These are phyloP conservation scores for Crematogaster levior DNA, from an alignment of 2,888 invertebrate species.

Conservation along the genomic window DNA sequence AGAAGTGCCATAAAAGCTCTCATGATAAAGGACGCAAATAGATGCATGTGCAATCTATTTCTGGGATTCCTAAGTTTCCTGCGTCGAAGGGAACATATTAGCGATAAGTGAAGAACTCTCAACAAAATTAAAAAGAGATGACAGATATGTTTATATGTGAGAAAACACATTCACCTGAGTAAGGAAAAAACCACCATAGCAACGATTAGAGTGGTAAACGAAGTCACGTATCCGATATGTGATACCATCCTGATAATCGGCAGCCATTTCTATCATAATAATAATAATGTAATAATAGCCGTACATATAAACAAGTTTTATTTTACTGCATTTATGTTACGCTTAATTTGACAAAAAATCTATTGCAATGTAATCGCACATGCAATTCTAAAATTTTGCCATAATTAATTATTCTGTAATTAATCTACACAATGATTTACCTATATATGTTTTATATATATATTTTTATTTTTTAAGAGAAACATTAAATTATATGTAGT, in stretches of 20 bases:
- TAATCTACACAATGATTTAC: background rate
- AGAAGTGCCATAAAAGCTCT: constrained; percentile 88
- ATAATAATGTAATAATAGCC: background rate
- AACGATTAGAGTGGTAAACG: constrained; percentile 86
- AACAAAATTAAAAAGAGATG: background rate
- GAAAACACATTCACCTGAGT: constrained; percentile 85
- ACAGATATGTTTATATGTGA: background rate
- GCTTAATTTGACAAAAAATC: background rate
- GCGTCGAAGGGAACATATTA: constrained; percentile 63
- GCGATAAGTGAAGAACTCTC: background rate
- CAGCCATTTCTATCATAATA: constrained; percentile 84
- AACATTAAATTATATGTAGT: background rate
- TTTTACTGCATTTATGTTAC: background rate
- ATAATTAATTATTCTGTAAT: background rate
- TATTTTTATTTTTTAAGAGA: too few species aligned
- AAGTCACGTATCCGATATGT: constrained; percentile 87
- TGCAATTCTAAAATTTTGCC: background rate
- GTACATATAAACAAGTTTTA: background rate
- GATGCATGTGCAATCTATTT: constrained; percentile 89
- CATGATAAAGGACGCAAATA: constrained; percentile 89
- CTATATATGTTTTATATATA: background rate
- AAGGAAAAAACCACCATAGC: constrained; percentile 87
- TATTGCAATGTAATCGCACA: background rate
- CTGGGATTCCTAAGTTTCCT: constrained; percentile 89
- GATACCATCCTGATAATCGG: constrained; percentile 86